Conservation (phyloP, 2,888 invertebrate species). For the Corbicula japonica region DNA sequence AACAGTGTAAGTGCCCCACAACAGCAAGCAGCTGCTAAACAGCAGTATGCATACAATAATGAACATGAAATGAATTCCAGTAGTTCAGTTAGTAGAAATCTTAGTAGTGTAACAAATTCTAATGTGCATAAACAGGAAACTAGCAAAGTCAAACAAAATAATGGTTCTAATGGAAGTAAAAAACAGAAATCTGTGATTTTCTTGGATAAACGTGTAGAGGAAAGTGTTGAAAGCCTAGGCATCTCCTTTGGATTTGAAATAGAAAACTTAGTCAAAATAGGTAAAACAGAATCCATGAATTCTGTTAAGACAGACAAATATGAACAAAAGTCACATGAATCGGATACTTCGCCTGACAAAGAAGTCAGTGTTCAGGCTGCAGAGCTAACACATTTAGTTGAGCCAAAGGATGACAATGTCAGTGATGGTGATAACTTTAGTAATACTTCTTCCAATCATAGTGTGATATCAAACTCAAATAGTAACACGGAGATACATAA, state of each 20-base stretch:
- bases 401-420: slow-evolving; percentile 27
- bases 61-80: slow-evolving; percentile 47
- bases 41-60: slow-evolving; percentile 1
- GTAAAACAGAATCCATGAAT: slow-evolving; percentile 27
- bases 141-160: slow-evolving; percentile 34
- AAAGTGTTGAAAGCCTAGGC: slow-evolving; percentile 72
- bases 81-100: slow-evolving; percentile 33
- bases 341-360: slow-evolving; percentile 14
- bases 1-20: slow-evolving; percentile 25
- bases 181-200: slow-evolving; percentile 80
- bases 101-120: slow-evolving; percentile 31
- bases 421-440: slow-evolving; percentile 35
- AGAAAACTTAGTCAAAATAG: slow-evolving; percentile 39
- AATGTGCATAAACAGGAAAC: slow-evolving; percentile 54
- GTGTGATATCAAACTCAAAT: slow-evolving; percentile 51
- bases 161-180: slow-evolving; percentile 47
- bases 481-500: slow-evolving; percentile 27
- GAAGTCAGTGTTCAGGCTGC: slow-evolving; percentile 9
- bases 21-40: background rate
- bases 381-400: slow-evolving; percentile 22
- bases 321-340: slow-evolving; percentile 18
- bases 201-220: slow-evolving; percentile 77
- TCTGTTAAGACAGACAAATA: slow-evolving; percentile 16
- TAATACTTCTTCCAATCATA: slow-evolving; percentile 49
- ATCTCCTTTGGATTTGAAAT: slow-evolving; percentile 82